Base-by-base conservation (phyloP, 1,140 invertebrate genomes). In the Carcinoscorpius rotundicauda region DNA sequence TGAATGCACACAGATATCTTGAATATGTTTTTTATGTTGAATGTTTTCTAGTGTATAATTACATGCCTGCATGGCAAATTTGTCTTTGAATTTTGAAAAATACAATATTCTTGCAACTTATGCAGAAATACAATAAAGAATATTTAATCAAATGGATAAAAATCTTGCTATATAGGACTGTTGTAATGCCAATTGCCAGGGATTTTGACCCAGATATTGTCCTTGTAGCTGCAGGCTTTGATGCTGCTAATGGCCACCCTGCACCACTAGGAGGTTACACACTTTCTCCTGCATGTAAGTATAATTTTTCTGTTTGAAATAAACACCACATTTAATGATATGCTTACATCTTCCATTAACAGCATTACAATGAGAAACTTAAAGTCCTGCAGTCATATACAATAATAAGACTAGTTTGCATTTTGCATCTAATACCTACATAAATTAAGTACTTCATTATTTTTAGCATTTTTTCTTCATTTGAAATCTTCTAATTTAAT, bases 171-270 rank as follows among this genome's bases (percentile, higher is more conserved):
- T 95, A 64, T 80, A 82, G 94, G 63, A 68, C 87, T 58, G 78
- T 97, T 71, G 87, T 97, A 11, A 89, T 96, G 85, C 93, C 94
- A 8, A 91, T 97, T 69, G 90, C 92, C 50, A 86, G 85, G 74
- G 88, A 93, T 74, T 99, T 93, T 78, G 84, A 88, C 72, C 96
- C 97, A 3, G 93, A 97, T 75, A 85, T 98, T 70, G 86, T 99
- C 50, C 81, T 99, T 51, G 95, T 99, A 51, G 98, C 95, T 4
- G 91, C 93, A 66, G 97, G 97, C 51, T 99, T 98, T 78, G 96
- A 98, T 81, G 95, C 93, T 4, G 93, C 94, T 6, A 79, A 83
- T 10, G 95, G 95, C 29, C 96, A 98, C 79, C 83, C 91, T 1
- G 84, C 92, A n/a, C 93, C 93, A 0, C 82, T 99, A 49, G 97